Base-by-base conservation (phyloP, 2,113 vertebrate genomes). In the Loxodonta africana region DNA sequence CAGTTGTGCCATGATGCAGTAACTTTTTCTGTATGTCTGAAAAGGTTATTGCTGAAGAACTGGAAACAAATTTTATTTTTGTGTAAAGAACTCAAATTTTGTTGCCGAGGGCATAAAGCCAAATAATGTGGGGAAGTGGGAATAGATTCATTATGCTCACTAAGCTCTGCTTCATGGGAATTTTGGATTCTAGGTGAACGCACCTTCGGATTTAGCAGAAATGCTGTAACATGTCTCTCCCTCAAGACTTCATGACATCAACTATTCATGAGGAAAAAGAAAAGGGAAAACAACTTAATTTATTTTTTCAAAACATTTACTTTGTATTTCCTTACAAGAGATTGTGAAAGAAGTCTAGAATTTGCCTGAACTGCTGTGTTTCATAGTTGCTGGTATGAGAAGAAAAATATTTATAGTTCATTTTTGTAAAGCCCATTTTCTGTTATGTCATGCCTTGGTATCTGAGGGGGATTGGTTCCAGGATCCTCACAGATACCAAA, bases 381-480 rank as follows among this genome's bases (percentile, higher is more conserved):
- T 81, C 89, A 91, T 97, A 4, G 0, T 53, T 92, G 33, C 23
- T 90, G 7, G 8, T 86, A 91, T 91, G 97, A 96, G 91, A 97
- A 97, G 86, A 96, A 92, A 90, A 80, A 91, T 48, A 84, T 97
- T 63, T 96, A 77, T 96, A 96, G 98, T 98, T 97, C 95, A 92
- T 97, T 98, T 98, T 98, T 96, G 69, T 93, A 88, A 93, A 98
- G 93, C 20, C 63, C 95, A 97, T 98, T 98, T 98, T 94, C 93
- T 87, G 81, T 97, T 98, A 88, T 48, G 53, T 8, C 15, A 14
- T 57, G 11, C 53, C 53, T 17, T 57, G 53, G 53, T 57, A 57
- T 57, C 15, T 4, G 11, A 57, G 53, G 53, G 53, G 15, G 53
- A 57, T 15, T 57, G 12, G 12, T 57, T 57, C 53, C 53, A 12